phyloP scores from a whole-genome alignment of 2,888 invertebrate species.

The Sinhomidia bicolor region DNA sequence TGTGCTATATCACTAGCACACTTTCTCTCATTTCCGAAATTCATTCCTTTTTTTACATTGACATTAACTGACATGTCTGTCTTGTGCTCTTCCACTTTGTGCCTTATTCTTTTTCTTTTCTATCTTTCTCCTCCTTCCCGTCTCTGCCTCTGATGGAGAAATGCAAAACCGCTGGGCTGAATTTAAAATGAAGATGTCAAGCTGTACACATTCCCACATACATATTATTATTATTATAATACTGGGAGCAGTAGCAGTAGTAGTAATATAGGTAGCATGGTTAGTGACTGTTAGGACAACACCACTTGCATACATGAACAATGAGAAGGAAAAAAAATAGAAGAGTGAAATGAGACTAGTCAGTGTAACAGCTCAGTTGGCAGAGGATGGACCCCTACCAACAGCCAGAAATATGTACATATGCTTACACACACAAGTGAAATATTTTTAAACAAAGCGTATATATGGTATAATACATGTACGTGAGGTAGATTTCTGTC shows the following conservation, averaged over 20 bases:
- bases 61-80: constrained; percentile 60
- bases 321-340: neutral
- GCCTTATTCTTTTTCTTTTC: constrained; percentile 28
- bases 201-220: constrained; percentile 53
- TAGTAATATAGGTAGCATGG: neutral
- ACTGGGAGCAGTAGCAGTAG: neutral
- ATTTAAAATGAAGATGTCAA: constrained; percentile 70
- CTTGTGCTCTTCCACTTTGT: constrained; percentile 46
- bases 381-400: constrained; percentile 31
- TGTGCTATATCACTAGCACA: neutral
- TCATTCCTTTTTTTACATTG: constrained; percentile 54
- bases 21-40: constrained; percentile 31
- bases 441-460: neutral
- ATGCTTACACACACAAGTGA: neutral
- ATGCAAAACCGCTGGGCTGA: constrained; percentile 54
- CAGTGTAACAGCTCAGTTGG: neutral
- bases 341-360: constrained; percentile 18
- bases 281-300: constrained; percentile 41
- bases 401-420: no score
- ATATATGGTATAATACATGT: neutral
- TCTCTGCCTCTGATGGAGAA: neutral
- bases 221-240: no score
- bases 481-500: constrained; percentile 65
- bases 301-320: constrained; percentile 43
- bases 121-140: neutral